A percentile compares a stretch with the other conserved stretches of the same genome.
Evolutionary conservation across 2,797 vertebrate genomes (phyloP).

Genomic region (Scleropages formosus): DNA sequence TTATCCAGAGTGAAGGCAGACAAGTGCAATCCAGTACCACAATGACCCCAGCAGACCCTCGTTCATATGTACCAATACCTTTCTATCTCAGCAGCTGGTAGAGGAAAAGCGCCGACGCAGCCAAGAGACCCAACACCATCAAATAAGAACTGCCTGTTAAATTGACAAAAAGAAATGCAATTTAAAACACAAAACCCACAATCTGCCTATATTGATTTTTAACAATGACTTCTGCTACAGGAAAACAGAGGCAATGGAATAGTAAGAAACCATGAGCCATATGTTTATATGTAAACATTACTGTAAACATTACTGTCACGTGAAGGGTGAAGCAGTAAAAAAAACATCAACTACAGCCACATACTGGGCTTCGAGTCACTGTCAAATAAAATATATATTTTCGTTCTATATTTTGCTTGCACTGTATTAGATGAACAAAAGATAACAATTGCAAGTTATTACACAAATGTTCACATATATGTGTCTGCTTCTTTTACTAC

Average conservation of each 20-base stretch:
- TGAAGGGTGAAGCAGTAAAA: no score
- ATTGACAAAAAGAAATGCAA: conserved; percentile 32
- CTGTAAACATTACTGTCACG: not conserved
- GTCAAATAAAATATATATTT: no score
- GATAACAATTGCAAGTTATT: no score
- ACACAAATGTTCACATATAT: no score
- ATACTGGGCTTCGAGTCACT: not conserved
- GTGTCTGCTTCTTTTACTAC: no score
- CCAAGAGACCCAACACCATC: conserved; percentile 58
- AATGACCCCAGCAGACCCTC: not conserved
- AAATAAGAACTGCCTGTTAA: conserved; percentile 56
- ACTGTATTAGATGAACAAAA: no score
- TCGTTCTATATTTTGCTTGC: no score
- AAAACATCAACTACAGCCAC: no score
- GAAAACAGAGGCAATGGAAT: not conserved
- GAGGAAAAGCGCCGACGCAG: conserved; percentile 64
- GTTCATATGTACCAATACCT: not conserved
- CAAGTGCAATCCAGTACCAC: not conserved
- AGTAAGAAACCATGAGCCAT: not conserved
- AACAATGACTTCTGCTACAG: not conserved
- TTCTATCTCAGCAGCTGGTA: conserved; percentile 60
- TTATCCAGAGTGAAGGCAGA: not conserved
- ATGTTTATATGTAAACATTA: not conserved
- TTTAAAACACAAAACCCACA: not conserved
- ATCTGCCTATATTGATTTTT: not conserved